phyloP scores from a whole-genome alignment of 2,797 vertebrate genomes.

The Macrochelys suwanniensis region DNA sequence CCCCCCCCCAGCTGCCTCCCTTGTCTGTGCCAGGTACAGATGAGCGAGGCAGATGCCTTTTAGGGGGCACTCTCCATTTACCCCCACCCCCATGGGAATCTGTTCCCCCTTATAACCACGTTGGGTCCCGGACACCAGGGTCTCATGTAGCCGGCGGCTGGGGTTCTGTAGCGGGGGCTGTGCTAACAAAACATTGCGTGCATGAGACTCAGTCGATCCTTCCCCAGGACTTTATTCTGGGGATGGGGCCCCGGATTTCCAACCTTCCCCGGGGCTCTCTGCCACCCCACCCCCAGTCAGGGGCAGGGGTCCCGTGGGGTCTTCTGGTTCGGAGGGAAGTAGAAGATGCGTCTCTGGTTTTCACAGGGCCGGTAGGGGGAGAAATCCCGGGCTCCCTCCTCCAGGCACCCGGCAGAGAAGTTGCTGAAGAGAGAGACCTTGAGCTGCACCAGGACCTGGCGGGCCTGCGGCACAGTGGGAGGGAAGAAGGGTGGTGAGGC shows the following conservation, averaged over 20 bases:
- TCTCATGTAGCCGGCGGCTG: not conserved
- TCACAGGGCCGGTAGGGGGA: not conserved
- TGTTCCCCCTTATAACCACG: not conserved
- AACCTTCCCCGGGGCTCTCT: not conserved
- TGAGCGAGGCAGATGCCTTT: no score
- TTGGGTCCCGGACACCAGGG: not conserved
- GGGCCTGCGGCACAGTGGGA: not conserved
- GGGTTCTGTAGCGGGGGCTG: not conserved
- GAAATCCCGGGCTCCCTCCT: rapidly evolving
- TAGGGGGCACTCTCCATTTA: no score
- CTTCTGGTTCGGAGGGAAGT: not conserved
- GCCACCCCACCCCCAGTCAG: not conserved
- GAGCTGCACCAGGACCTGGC: not conserved
- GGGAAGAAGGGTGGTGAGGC: not conserved
- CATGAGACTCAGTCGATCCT: not conserved
- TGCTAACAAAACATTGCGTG: not conserved
- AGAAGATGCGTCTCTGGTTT: not conserved
- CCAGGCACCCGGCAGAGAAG: not conserved
- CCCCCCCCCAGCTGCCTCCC: no score
- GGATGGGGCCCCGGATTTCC: not conserved
- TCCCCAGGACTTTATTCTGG: not conserved
- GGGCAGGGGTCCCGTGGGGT: not conserved
- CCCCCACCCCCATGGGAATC: no score
- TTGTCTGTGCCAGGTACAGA: no score
- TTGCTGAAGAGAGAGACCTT: not conserved